Conservation (phyloP, 2,797 vertebrate species). For the Rousettus madagascariensis region DNA sequence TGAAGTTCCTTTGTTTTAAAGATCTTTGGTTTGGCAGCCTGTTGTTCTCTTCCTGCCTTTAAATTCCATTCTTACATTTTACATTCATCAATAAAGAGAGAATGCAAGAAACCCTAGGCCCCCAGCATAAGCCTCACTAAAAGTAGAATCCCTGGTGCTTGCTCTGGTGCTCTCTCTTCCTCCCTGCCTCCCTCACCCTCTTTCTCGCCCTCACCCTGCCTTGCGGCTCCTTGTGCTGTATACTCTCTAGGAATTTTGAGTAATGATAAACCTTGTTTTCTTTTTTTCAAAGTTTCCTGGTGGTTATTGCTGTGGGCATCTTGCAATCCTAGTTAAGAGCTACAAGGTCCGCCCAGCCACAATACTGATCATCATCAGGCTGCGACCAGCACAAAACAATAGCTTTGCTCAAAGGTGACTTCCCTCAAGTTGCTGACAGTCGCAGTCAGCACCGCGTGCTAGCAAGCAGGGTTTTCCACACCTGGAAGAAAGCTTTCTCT, state of each 20-base stretch:
- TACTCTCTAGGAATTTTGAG: background rate
- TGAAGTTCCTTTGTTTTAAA: background rate
- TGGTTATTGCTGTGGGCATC: background rate
- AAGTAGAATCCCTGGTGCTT: background rate
- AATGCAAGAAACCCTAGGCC: background rate
- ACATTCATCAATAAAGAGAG: background rate
- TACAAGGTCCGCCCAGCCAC: background rate
- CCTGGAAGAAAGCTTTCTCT: background rate
- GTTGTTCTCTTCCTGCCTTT: background rate
- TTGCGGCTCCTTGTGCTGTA: background rate
- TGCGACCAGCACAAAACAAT: background rate
- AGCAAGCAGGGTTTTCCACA: background rate
- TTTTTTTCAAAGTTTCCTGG: background rate
- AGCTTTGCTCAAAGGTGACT: background rate
- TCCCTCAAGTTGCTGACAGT: background rate
- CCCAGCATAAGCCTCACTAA: background rate
- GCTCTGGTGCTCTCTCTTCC: no score
- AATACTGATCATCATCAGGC: background rate
- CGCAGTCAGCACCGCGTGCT: background rate
- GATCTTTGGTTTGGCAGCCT: background rate
- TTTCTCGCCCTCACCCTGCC: no score
- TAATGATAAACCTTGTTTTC: background rate
- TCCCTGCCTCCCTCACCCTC: no score
- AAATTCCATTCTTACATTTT: background rate
- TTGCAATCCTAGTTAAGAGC: background rate